Base-by-base conservation (phyloP, 2,797 vertebrate species). In the Syndactyla subalaris region DNA sequence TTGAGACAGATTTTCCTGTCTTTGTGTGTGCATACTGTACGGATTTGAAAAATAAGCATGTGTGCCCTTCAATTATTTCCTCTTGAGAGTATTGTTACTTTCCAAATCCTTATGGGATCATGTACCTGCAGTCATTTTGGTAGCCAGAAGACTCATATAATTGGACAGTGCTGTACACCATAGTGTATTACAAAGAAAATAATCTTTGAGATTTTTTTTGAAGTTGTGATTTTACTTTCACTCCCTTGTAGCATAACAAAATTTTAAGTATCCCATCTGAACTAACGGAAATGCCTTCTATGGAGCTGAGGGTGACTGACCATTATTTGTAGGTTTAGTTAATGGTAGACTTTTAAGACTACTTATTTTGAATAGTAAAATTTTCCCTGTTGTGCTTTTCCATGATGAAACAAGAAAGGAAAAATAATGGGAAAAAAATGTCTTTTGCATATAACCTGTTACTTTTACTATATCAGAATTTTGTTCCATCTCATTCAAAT, bases 21-120 rank as follows among this genome's bases (percentile, higher is more conserved):
- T 65, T 38, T 78, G 7, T 83, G 10, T 76, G 48, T 59, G 48
- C 7, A 54, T n/a, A 46, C 1, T 51, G 6, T 86, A 39, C 46
- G 82, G n/a, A 76, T 96, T 90, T 81, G 15, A 45, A 77, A 94
- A 96, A 49, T 10, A 2, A 54, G 13, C 17, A 1, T 68, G 3
- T 38, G n/a, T 87, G 41, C 14, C 38, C 72, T 95, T 93, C 32
- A 89, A 80, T 96, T 96, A 93, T 55, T 29, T 88, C 27, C 13
- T 92, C 5, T 79, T 48, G 77, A 62, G 27, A 41, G 23, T 77
- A 54, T 13, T 77, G 10, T 14, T 74, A 36, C 84, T 94, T 88
- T 79, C 32, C 86, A 84, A 77, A 92, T 34, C 12, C 22, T 93
- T 63, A n/a, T 52, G 22, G 43, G 27, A 70, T 85, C 57, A 89